Conservation (phyloP, 2,888 invertebrate genomes). For the Orthonevra nobilis region DNA sequence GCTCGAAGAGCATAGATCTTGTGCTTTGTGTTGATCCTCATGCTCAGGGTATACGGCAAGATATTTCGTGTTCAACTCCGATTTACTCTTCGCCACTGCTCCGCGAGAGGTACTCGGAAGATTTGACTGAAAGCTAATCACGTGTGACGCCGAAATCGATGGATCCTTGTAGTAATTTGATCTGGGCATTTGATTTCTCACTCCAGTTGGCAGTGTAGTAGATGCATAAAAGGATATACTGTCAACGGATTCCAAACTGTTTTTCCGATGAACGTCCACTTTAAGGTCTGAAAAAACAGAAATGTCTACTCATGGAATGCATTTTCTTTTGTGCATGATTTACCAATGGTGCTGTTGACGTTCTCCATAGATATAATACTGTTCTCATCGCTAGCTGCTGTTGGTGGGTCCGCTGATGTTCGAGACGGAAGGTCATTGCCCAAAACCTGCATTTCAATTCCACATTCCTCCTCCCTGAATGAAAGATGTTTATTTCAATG, state of each 20-base stretch:
- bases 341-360: slow-evolving; percentile 86
- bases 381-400: slow-evolving; percentile 79
- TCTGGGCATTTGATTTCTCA: slow-evolving; percentile 73
- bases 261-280: slow-evolving; percentile 95
- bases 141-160: slow-evolving; percentile 28
- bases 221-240: slow-evolving; percentile 83
- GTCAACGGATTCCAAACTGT: slow-evolving; percentile 93
- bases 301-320: no score
- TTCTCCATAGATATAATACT: slow-evolving; percentile 81
- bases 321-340: slow-evolving; percentile 13
- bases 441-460: slow-evolving; percentile 91
- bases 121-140: slow-evolving; percentile 37
- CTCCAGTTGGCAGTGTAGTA: slow-evolving; percentile 74
- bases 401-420: slow-evolving; percentile 84
- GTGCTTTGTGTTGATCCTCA: slow-evolving; percentile 61
- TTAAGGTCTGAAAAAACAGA: slow-evolving; percentile 85
- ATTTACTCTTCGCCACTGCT: slow-evolving; percentile 61
- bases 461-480: slow-evolving; percentile 87
- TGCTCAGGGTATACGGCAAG: slow-evolving; percentile 77
- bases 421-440: slow-evolving; percentile 83
- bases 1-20: slow-evolving; percentile 53
- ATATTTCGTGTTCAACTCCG: slow-evolving; percentile 75
- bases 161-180: slow-evolving; percentile 57
- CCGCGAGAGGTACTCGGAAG: slow-evolving; percentile 38
- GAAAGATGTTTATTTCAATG: slow-evolving; percentile 13